These are phyloP conservation scores for Drosophila kurseongensis DNA, from an alignment of 1,140 invertebrate genomes.

Conservation along the genomic window DNA sequence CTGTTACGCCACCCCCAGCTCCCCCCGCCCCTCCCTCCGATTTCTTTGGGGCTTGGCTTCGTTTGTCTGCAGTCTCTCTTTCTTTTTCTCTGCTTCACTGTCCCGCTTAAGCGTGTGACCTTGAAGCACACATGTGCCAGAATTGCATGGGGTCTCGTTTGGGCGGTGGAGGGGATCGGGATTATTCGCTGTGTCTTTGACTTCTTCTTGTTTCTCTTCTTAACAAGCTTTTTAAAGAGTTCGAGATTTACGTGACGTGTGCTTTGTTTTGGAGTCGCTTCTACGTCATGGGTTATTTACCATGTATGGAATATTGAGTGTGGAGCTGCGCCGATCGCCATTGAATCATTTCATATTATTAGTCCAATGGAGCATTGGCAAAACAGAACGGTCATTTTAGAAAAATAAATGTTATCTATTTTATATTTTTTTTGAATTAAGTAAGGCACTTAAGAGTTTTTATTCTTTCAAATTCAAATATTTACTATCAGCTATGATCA, in stretches of 20 bases:
- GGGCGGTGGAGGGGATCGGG: slow-evolving; percentile 2
- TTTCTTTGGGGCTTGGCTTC: slow-evolving; percentile 51
- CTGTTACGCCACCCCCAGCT: slow-evolving; percentile 31
- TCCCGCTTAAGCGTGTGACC: slow-evolving; percentile 59
- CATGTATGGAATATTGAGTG: not conserved
- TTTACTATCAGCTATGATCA: too few relatives aligned
- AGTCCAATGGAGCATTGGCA: not conserved
- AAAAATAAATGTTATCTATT: too few relatives aligned
- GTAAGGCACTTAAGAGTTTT: too few relatives aligned
- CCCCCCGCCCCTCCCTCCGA: not conserved
- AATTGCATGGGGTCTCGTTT: slow-evolving; percentile 51
- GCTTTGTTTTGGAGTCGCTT: slow-evolving; percentile 1
- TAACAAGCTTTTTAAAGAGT: slow-evolving; percentile 29
- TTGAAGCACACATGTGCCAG: slow-evolving; percentile 66
- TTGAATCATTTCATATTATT: slow-evolving; percentile 15
- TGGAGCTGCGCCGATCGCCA: not conserved
- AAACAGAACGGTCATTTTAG: not conserved
- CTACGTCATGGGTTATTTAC: not conserved
- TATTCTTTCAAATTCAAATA: too few relatives aligned
- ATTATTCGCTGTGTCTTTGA: slow-evolving; percentile 15
- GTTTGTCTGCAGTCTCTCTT: slow-evolving; percentile 43
- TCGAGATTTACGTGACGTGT: slow-evolving; percentile 28
- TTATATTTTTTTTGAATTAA: too few relatives aligned
- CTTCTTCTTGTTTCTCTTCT: not conserved
- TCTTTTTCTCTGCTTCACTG: slow-evolving; percentile 14